phyloP scores from a whole-genome alignment of 1,140 invertebrate species.

The Eriocheir sinensis region DNA sequence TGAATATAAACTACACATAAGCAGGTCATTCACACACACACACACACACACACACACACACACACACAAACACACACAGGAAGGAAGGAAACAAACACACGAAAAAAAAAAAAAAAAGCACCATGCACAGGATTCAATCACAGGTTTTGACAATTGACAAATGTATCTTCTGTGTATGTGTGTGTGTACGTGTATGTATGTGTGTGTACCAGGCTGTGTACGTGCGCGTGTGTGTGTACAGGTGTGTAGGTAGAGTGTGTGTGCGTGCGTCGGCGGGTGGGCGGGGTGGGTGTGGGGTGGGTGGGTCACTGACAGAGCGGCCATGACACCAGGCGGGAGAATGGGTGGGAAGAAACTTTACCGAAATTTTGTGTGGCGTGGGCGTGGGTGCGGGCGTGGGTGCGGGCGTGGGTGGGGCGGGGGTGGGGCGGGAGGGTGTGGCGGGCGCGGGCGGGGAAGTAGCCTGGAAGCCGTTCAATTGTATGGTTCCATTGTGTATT shows the following conservation, averaged over 20 bases:
- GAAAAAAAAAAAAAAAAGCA: background rate
- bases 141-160: conserved; percentile 27
- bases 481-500: conserved; percentile 70
- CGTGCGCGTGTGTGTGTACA: conserved; percentile 27
- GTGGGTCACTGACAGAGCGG: background rate
- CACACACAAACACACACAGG: conserved; percentile 41
- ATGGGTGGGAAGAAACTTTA: background rate
- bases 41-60: conserved; percentile 34
- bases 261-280: background rate
- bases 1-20: background rate
- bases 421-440: background rate
- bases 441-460: background rate
- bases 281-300: background rate
- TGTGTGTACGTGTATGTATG: background rate
- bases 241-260: background rate
- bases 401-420: background rate
- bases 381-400: background rate
- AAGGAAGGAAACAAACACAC: too few species aligned
- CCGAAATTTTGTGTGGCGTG: background rate
- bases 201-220: background rate
- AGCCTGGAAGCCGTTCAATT: conserved; percentile 57
- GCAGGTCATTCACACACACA: background rate
- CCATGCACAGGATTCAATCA: background rate
- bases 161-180: conserved; percentile 29
- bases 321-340: background rate